These are phyloP conservation scores for Leucoptera coffeella DNA, from an alignment of 2,888 invertebrate species.

Conservation along the genomic window DNA sequence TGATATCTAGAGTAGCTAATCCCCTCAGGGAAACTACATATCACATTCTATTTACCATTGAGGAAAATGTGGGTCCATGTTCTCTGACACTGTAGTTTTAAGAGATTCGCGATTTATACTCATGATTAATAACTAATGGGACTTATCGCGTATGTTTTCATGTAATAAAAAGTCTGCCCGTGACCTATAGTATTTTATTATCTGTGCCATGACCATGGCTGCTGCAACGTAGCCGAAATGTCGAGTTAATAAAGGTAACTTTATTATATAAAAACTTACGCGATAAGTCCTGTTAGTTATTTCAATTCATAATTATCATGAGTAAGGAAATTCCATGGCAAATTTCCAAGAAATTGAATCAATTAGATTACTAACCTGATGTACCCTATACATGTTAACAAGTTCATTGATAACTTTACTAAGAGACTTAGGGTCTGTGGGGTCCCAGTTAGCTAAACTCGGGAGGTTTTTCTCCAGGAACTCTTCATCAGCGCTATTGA, in stretches of 20 bases:
- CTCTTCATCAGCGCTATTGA: constrained; percentile 51
- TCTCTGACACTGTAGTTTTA: too few relatives aligned
- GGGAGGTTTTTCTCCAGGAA: constrained; percentile 47
- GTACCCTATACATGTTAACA: constrained; percentile 52
- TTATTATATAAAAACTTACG: not conserved
- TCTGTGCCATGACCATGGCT: too few relatives aligned
- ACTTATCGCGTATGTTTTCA: too few relatives aligned
- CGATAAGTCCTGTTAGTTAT: too few relatives aligned
- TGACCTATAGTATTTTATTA: too few relatives aligned
- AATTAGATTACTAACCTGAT: constrained; percentile 44
- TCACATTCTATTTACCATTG: not conserved
- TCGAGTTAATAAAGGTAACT: too few relatives aligned
- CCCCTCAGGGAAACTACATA: too few relatives aligned
- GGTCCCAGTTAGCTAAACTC: constrained; percentile 60
- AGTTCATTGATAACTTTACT: constrained; percentile 58
- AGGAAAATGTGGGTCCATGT: not conserved
- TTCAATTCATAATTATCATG: not conserved
- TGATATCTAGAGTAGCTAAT: too few relatives aligned
- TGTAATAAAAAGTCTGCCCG: not conserved
- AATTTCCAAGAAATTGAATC: constrained; percentile 2
- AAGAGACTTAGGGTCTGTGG: constrained; percentile 51
- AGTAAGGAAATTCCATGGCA: not conserved
- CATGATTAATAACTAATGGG: too few relatives aligned
- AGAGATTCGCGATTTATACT: too few relatives aligned
- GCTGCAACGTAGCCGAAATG: too few relatives aligned